A percentile compares a stretch with the other conserved stretches of the same genome.
Conservation (phyloP, 2,113 vertebrate species). For the Catharus fuscescens region DNA sequence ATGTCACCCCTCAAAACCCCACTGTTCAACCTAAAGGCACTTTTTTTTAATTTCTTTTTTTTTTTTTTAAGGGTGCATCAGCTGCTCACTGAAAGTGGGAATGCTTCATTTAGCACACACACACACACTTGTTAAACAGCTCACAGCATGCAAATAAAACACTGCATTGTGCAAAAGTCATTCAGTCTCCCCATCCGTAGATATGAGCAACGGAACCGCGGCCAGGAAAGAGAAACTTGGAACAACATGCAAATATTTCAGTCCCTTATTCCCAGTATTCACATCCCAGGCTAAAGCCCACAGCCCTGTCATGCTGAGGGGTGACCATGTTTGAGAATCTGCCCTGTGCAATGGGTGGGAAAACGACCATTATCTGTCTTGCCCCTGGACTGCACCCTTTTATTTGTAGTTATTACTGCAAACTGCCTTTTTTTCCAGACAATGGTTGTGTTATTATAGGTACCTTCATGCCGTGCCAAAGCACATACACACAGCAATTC, state of each 20-base stretch:
- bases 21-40: slow-evolving; percentile 28
- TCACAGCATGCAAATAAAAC: slow-evolving; percentile 57
- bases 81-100: slow-evolving; percentile 36
- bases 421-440: slow-evolving; percentile 73
- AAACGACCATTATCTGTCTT: slow-evolving; percentile 55
- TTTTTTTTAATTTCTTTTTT: background rate
- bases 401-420: slow-evolving; percentile 69
- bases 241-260: slow-evolving; percentile 22
- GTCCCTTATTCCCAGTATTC: background rate
- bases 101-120: slow-evolving; percentile 55
- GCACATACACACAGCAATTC: slow-evolving; percentile 73
- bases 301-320: background rate
- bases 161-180: slow-evolving; percentile 37
- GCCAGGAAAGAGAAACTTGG: slow-evolving; percentile 56
- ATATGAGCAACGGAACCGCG: background rate
- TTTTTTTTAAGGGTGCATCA: background rate
- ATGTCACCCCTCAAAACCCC: slow-evolving; percentile 20
- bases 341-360: background rate
- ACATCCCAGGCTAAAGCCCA: background rate
- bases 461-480: slow-evolving; percentile 79
- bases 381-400: slow-evolving; percentile 63
- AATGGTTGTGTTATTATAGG: slow-evolving; percentile 71
- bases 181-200: background rate
- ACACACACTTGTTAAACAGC: slow-evolving; percentile 30
- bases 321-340: background rate